Base-by-base conservation (phyloP, 2,797 vertebrate genomes). In the Enteromius fasciolatus region DNA sequence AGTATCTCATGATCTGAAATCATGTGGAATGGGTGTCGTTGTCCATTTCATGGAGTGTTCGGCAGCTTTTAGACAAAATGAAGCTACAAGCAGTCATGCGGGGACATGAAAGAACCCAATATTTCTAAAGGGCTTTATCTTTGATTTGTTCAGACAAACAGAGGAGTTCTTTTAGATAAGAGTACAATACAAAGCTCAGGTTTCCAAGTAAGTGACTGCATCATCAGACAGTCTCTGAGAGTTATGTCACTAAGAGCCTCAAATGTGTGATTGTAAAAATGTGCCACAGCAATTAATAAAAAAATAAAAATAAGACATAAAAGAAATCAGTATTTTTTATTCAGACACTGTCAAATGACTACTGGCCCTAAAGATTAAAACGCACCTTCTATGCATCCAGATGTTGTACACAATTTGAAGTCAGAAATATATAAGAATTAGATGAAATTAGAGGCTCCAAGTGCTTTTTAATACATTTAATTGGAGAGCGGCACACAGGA, bases 11-110 rank as follows among this genome's bases (percentile, higher is more conserved):
- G 81, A 91, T 92, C 91, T 91, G 88, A 90, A 79, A 90, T 90
- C 88, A 91, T 84, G 85, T 67, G 87, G 90, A 93, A 91, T 87
- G 87, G 23, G 39, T 68, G 72, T 54, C 31, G 8, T 28, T 82
- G 70, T 67, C 44, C 11, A 52, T 54, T 82, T 76, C 48, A 76
- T 76, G 18, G 17, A 57, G 80, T 82, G 70, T 75, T 83, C 81
- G 70, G 75, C 83, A 89, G 92, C 88, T 89, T 87, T 85, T 90
- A 91, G 89, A 90, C 89, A 90, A 87, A 85, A 88, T 87, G 89
- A 89, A 91, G 87, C 90, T 91, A 90, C 89, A 81, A 82, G 89
- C 90, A 91, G 89, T 92, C 89, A 88, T 87, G 91, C 88, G 89
- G 87, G 90, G 85, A 92, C 89, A 92, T 91, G 85, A 93, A 92